Evolutionary conservation across 2,113 vertebrate species (phyloP).

Genomic region (Pandion haliaetus): DNA sequence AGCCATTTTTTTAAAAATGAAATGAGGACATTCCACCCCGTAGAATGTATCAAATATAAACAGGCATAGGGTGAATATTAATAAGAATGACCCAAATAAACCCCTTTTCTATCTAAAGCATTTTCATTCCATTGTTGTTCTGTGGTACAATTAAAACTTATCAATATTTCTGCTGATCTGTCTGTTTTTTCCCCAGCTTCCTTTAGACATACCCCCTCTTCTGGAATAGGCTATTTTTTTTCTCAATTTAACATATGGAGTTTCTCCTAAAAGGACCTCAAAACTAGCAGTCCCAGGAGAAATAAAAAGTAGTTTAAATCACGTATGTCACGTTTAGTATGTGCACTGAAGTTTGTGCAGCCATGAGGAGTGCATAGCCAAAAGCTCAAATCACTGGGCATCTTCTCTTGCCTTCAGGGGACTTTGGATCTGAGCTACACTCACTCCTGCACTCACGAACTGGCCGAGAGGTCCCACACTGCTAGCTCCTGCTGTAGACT

Average conservation of each 20-base stretch:
- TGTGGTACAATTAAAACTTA: neutral
- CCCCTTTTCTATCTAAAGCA: neutral
- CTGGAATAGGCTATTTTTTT: neutral
- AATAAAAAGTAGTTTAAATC: neutral
- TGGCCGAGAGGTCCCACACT: rapidly evolving
- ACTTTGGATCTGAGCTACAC: neutral
- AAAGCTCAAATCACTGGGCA: neutral
- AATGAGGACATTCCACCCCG: neutral
- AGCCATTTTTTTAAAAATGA: neutral
- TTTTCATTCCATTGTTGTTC: neutral
- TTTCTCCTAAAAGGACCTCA: neutral
- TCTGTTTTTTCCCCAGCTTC: neutral
- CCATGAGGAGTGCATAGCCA: neutral
- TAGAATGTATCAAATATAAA: neutral
- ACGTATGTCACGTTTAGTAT: neutral
- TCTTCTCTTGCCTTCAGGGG: neutral
- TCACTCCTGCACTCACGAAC: rapidly evolving
- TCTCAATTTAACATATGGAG: neutral
- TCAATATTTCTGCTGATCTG: neutral
- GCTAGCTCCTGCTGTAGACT: neutral
- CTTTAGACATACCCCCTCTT: neutral
- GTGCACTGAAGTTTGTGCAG: neutral
- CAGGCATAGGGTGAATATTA: neutral
- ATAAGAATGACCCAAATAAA: neutral
- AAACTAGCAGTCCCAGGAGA: neutral